A percentile compares a stretch with the other conserved stretches of the same genome.
These are phyloP conservation scores for Porites rus DNA, from an alignment of 92 coral and sea anemone genomes.

Conservation along the genomic window DNA sequence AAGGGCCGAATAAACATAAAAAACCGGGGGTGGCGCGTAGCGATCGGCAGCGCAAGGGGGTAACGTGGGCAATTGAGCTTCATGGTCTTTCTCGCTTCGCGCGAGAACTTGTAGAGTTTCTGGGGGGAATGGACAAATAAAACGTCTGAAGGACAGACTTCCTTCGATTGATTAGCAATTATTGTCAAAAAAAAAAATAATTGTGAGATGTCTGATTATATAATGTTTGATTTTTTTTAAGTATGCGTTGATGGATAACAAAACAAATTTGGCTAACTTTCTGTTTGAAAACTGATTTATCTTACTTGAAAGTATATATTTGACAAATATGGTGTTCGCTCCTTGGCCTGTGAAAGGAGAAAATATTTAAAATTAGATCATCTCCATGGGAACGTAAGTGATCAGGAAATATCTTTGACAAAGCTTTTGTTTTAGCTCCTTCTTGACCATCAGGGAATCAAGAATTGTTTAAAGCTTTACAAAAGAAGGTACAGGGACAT, in stretches of 20 bases:
- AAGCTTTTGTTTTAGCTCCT: neutral
- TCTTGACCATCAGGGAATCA: neutral
- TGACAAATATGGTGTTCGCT: neutral
- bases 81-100: too few species aligned
- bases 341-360: neutral
- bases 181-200: too few species aligned
- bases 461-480: neutral
- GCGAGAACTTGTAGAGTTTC: too few species aligned
- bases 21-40: too few species aligned
- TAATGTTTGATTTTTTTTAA: neutral
- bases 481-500: neutral
- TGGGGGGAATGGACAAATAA: too few species aligned
- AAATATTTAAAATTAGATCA: neutral
- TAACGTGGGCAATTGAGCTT: too few species aligned
- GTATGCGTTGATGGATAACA: neutral
- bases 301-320: neutral
- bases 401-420: neutral
- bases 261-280: neutral
- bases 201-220: too few species aligned
- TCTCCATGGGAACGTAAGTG: conserved; percentile 23
- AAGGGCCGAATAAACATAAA: too few species aligned
- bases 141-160: too few species aligned
- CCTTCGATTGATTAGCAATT: too few species aligned
- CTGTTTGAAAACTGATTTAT: neutral
- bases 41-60: too few species aligned